Conservation (phyloP, 1,140 invertebrate genomes). For the Tyrophagus putrescentiae region DNA sequence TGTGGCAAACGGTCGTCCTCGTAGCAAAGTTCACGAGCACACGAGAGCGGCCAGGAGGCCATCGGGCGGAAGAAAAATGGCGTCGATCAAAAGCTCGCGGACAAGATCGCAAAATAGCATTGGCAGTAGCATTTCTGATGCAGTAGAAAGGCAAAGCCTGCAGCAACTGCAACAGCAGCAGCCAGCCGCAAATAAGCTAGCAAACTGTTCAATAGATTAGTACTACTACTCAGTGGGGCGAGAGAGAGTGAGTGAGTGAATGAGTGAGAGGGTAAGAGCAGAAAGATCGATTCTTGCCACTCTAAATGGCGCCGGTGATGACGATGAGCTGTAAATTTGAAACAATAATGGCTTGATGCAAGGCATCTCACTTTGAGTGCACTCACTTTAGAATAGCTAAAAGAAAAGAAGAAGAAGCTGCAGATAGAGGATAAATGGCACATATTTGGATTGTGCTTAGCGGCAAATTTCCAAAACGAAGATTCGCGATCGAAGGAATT, state of each 20-base stretch:
- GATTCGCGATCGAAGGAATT: neutral
- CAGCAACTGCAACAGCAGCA: no score
- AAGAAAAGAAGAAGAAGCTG: no score
- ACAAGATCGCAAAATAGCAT: no score
- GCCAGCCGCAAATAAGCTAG: no score
- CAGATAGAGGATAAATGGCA: no score
- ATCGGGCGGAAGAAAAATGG: neutral
- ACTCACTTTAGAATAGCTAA: no score
- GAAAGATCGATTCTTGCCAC: constrained; percentile 11
- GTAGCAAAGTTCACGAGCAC: constrained; percentile 9
- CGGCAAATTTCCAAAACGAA: no score
- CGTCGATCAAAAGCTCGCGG: neutral
- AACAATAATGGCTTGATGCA: constrained; percentile 1
- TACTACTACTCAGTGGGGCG: neutral
- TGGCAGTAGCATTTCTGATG: no score
- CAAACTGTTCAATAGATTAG: no score
- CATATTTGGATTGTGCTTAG: no score
- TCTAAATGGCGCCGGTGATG: neutral
- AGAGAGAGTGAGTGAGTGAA: neutral
- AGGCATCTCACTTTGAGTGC: no score
- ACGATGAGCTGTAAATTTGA: constrained; percentile 16
- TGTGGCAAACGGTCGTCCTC: neutral
- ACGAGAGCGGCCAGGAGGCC: neutral
- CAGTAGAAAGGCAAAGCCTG: no score
- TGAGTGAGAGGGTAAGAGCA: neutral